Evolutionary conservation across 2,113 vertebrate genomes (phyloP), one percentile per base, ranked within the genome.

Genomic region (Romanogobio albipinnatus): DNA sequence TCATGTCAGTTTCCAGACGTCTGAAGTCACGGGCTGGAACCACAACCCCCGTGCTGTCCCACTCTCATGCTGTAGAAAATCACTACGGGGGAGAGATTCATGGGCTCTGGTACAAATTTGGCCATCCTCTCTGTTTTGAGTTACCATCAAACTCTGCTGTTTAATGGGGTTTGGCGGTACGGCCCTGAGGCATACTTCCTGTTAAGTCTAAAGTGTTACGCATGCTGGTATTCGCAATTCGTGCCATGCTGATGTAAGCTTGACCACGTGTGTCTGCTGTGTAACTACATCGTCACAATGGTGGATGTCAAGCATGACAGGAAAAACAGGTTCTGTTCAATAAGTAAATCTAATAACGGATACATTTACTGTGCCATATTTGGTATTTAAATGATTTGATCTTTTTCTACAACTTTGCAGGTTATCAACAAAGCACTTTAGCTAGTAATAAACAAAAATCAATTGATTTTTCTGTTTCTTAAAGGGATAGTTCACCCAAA

Each of bases 1-100:
- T 85, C 47, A 64, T 76, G 77, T 87, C 84, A 82, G 83, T 85
- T 87, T 88, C 89, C 87, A 87, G 87, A 86, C 85, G 74, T 88
- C 81, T 83, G 76, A 84, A 88, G 83, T 85, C 78, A 84, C 43
- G 56, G 76, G 59, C 81, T 82, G 19, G 82, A 87, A 85, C 86
- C 86, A 85, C 86, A 88, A 83, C 81, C 82, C 79, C 76, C 29
- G 68, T 58, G n/a, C 62, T 51, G 85, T 81, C 78, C 53, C 82
- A 66, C 78, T 81, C 43, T 66, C 43, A 29, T 81, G 45, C 61
- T 66, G 61, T 68, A 53, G 62, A 81, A 51, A 81, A 81, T 68
- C 62, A 81, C 79, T 68, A 53, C 17, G 26, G 39, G 66, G 87
- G 47, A 24, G 76, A 83, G 83, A 64, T 56, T 45, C 76, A 58